Conservation (phyloP, 2,113 vertebrate genomes). For the Neoarius graeffei region DNA sequence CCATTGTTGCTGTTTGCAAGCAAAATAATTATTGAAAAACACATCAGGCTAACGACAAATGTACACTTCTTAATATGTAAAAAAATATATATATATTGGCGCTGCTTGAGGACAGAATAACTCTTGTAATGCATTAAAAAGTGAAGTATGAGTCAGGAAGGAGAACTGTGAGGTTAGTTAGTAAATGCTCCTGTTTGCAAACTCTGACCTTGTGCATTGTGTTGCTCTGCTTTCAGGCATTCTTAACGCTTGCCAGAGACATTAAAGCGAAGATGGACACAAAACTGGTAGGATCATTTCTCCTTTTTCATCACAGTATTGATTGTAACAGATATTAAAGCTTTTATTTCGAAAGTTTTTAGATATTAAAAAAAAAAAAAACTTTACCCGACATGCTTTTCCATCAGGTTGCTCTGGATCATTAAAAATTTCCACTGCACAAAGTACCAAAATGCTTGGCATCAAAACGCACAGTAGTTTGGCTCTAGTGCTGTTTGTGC, state of each 20-base stretch:
- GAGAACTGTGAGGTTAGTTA: no score
- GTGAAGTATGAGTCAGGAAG: not conserved
- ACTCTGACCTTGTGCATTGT: not conserved
- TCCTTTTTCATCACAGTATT: not conserved
- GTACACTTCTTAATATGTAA: not conserved
- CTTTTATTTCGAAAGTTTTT: no score
- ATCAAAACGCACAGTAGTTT: not conserved
- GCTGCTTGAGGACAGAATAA: not conserved
- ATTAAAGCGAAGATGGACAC: conserved; percentile 99
- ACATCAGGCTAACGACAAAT: not conserved
- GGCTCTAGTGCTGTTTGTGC: not conserved
- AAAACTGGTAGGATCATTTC: conserved; percentile 84
- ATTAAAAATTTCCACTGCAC: not conserved
- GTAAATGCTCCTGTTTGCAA: not conserved
- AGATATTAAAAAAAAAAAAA: no score
- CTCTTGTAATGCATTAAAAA: not conserved
- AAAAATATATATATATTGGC: no score
- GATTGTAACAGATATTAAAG: not conserved
- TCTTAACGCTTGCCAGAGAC: conserved; percentile 96
- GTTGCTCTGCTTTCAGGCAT: conserved; percentile 74
- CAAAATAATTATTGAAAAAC: not conserved
- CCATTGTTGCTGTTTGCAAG: not conserved
- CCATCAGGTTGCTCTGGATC: not conserved
- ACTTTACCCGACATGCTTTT: not conserved
- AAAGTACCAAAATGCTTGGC: not conserved